Evolutionary conservation across 2,113 vertebrate species (phyloP).

Genomic region (Ranitomeya imitator): DNA sequence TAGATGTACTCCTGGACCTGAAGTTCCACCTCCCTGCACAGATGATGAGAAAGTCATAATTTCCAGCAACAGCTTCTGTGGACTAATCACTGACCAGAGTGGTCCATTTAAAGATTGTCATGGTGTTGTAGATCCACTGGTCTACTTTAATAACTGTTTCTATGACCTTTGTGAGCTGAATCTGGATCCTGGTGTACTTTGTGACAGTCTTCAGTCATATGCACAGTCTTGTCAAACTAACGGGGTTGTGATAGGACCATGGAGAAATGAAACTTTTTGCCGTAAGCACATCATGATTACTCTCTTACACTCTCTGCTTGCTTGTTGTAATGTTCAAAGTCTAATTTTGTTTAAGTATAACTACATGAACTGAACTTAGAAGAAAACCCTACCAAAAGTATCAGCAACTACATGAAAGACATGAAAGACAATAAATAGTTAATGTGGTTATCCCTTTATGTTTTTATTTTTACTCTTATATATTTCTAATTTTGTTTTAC

Average conservation of each 20-base stretch:
- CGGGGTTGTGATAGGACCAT: slow-evolving; percentile 59
- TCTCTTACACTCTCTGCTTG: neutral
- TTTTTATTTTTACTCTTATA: neutral
- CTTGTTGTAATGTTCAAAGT: too few species aligned
- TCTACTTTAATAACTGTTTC: slow-evolving; percentile 62
- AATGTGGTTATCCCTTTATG: neutral
- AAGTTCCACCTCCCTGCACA: slow-evolving; percentile 63
- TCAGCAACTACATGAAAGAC: neutral
- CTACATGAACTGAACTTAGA: neutral
- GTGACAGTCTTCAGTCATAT: slow-evolving; percentile 67
- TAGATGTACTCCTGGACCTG: slow-evolving; percentile 63
- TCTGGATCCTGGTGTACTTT: slow-evolving; percentile 57
- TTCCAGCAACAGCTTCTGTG: slow-evolving; percentile 56
- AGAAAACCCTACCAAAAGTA: neutral
- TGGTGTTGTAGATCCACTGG: slow-evolving; percentile 53
- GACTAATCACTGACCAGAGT: slow-evolving; percentile 55
- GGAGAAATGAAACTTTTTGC: slow-evolving; percentile 69
- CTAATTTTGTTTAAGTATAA: neutral
- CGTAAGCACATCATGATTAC: slow-evolving; percentile 61
- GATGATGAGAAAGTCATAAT: slow-evolving; percentile 61
- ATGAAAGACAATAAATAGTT: neutral
- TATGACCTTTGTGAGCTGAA: slow-evolving; percentile 69
- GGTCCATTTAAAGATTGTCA: slow-evolving; percentile 67
- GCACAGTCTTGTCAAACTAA: slow-evolving; percentile 61
- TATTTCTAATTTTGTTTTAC: neutral